Conservation (phyloP, 2,113 vertebrate species). For the Helogale parvula region DNA sequence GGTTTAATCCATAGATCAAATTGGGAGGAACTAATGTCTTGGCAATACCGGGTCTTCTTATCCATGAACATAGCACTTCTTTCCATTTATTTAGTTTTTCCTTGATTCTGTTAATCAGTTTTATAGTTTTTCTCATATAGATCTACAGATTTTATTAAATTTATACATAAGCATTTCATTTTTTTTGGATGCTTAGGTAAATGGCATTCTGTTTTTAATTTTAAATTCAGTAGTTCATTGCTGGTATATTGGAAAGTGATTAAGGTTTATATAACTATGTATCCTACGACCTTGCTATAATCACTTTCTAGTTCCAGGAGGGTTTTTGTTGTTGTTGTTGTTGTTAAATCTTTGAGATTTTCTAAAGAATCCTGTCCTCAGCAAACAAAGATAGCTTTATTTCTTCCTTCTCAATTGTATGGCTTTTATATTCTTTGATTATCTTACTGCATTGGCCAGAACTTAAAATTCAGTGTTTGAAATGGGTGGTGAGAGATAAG, state of each 20-base stretch:
- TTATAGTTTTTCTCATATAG: background rate
- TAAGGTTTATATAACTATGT: background rate
- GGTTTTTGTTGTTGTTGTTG: background rate
- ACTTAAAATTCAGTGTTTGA: background rate
- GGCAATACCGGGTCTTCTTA: background rate
- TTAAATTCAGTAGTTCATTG: background rate
- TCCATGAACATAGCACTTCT: background rate
- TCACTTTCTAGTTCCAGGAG: background rate
- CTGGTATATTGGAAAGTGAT: background rate
- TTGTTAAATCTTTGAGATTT: background rate
- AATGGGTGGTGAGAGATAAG: background rate
- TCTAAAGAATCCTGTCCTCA: background rate
- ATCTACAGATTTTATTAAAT: background rate
- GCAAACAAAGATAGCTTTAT: background rate
- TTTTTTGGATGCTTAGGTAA: background rate
- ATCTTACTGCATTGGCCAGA: background rate
- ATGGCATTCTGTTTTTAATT: background rate
- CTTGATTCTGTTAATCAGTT: background rate
- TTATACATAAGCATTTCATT: background rate
- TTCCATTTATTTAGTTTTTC: background rate
- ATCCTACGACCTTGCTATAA: background rate
- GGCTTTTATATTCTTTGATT: background rate
- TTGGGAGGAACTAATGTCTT: background rate
- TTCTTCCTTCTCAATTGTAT: background rate
- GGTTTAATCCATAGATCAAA: background rate